Conservation (phyloP, 2,113 vertebrate species). For the Poecile atricapillus region DNA sequence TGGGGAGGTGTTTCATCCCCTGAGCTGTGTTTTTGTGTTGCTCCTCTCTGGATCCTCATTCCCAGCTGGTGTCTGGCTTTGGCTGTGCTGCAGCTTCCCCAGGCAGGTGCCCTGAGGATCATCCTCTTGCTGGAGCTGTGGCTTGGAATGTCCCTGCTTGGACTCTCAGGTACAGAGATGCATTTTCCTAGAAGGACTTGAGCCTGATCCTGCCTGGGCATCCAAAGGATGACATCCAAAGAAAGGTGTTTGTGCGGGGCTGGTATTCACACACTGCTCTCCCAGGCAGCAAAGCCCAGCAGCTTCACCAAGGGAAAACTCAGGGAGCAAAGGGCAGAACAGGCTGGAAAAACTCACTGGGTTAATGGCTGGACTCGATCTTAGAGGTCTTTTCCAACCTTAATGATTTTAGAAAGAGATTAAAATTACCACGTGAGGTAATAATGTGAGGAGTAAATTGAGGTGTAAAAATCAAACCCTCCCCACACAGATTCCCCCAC, state of each 20-base stretch:
- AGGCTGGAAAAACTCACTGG: not conserved
- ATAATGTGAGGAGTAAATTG: not conserved
- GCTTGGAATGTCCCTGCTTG: not conserved
- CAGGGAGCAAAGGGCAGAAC: not conserved
- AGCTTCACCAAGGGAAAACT: not conserved
- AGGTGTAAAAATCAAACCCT: not conserved
- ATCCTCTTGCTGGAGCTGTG: not conserved
- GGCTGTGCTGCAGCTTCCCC: not conserved
- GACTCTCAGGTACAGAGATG: not conserved
- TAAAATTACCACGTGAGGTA: not conserved
- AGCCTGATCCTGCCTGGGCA: not conserved
- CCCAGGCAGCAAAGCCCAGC: not conserved
- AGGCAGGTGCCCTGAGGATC: not conserved
- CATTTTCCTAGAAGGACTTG: not conserved
- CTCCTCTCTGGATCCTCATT: not conserved
- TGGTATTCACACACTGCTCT: not conserved
- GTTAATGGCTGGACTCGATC: not conserved
- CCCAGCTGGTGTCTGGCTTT: accelerated
- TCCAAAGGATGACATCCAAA: not conserved
- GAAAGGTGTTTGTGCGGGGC: not conserved
- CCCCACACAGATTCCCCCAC: accelerated
- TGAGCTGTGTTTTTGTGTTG: not conserved
- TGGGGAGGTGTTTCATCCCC: not conserved
- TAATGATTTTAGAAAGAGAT: not conserved
- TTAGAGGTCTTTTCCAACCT: not conserved